Percentiles rank a stretch among this genome's conserved stretches.
Evolutionary conservation across 2,797 vertebrate genomes (phyloP).

Genomic region (Enteromius unitaeniatus): DNA sequence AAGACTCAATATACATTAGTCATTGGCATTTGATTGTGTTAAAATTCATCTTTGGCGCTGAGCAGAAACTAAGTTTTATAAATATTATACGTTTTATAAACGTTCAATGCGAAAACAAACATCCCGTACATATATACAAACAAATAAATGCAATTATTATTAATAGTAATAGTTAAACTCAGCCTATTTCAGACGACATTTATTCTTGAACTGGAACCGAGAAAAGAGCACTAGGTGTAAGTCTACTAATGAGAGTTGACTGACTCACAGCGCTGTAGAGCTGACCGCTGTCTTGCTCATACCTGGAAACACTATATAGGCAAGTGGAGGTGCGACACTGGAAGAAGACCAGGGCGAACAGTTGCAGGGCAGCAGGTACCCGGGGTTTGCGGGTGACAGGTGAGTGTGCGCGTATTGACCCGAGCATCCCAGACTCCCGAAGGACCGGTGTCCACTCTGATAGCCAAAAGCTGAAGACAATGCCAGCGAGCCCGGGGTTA

Average conservation of each 20-base stretch:
- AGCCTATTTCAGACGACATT: background rate
- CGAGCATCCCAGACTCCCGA: constrained; percentile 85
- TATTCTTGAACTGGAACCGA: background rate
- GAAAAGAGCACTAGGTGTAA: background rate
- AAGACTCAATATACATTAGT: background rate
- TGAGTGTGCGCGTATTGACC: constrained; percentile 90
- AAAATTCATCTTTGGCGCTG: background rate
- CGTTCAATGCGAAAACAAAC: background rate
- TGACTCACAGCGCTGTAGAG: constrained; percentile 75
- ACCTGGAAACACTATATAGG: constrained; percentile 94
- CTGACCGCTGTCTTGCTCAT: constrained; percentile 88
- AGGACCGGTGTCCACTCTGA: constrained; percentile 82
- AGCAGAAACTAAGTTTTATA: background rate
- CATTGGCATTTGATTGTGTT: background rate
- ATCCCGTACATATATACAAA: background rate
- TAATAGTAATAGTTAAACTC: background rate
- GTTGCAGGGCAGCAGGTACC: constrained; percentile 93
- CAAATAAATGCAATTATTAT: background rate
- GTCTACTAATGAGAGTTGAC: background rate
- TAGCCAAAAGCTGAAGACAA: constrained; percentile 90
- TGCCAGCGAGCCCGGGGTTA: constrained; percentile 85
- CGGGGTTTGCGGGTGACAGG: constrained; percentile 86
- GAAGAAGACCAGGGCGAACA: constrained; percentile 92
- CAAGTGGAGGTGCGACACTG: constrained; percentile 90
- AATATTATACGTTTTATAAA: background rate